phyloP scores from a whole-genome alignment of 2,797 vertebrate genomes.

The Myotis findleyi region DNA sequence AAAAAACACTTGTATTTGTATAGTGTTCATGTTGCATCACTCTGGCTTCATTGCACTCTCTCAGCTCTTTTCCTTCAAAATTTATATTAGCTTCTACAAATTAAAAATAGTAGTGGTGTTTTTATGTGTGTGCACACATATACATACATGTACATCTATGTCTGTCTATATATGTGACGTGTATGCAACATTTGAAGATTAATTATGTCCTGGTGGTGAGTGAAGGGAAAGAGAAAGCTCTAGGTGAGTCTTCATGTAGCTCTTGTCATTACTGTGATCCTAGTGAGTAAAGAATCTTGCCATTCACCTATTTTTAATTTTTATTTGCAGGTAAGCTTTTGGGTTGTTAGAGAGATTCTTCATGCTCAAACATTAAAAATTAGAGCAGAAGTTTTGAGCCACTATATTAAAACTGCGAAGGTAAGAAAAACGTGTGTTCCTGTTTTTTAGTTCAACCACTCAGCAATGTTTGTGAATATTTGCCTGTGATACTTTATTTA shows the following conservation, averaged over 20 bases:
- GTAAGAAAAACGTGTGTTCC: slow-evolving; percentile 86
- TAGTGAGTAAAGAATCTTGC: slow-evolving; percentile 1
- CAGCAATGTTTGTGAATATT: slow-evolving; percentile 44
- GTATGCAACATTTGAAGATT: neutral
- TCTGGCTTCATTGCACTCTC: neutral
- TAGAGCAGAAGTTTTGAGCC: slow-evolving; percentile 98
- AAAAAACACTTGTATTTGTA: neutral
- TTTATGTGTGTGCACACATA: neutral
- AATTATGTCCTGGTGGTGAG: neutral
- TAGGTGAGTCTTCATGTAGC: neutral
- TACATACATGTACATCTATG: fast-evolving
- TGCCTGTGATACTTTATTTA: slow-evolving; percentile 68
- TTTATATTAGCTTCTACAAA: neutral
- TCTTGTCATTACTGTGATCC: neutral
- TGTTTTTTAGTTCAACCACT: slow-evolving; percentile 35
- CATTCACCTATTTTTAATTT: slow-evolving; percentile 10
- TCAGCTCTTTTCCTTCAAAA: neutral
- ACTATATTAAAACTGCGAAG: slow-evolving; percentile 99
- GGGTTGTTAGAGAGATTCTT: slow-evolving; percentile 99
- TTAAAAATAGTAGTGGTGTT: slow-evolving; percentile 10
- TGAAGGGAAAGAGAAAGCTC: neutral
- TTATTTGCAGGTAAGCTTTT: slow-evolving; percentile 96
- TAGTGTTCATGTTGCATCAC: neutral
- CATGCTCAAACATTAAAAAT: slow-evolving; percentile 99
- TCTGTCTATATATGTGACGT: neutral